These are phyloP conservation scores for Hirtodrosophila trivittata DNA, from an alignment of 2,888 invertebrate genomes.

Conservation along the genomic window DNA sequence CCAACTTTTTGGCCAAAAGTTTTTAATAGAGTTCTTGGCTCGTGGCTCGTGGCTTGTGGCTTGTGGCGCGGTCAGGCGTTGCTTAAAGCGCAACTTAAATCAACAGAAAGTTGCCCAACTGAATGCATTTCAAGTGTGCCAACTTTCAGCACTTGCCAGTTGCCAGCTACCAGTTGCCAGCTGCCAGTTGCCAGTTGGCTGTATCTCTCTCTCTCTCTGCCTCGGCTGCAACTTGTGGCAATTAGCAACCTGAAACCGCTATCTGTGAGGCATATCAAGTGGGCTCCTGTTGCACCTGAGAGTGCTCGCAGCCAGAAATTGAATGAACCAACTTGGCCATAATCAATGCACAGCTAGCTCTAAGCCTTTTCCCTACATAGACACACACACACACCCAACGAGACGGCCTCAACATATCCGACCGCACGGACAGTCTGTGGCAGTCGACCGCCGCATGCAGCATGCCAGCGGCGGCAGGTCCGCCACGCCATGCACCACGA, in stretches of 20 bases:
- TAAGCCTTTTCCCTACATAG: too few species aligned
- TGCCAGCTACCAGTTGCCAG: constrained; percentile 1
- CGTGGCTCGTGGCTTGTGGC: background rate
- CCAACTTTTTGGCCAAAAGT: constrained; percentile 47
- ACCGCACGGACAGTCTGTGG: constrained; percentile 81
- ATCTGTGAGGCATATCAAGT: too few species aligned
- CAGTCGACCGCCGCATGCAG: constrained; percentile 73
- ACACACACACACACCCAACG: background rate
- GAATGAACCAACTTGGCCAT: background rate
- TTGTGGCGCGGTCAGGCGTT: constrained; percentile 15
- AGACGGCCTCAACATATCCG: constrained; percentile 80
- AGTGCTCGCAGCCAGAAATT: background rate
- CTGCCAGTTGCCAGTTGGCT: constrained; percentile 9
- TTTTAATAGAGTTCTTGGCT: constrained; percentile 60
- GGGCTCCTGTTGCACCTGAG: background rate
- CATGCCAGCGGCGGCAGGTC: constrained; percentile 61
- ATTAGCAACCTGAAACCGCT: constrained; percentile 46
- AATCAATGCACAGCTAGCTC: too few species aligned
- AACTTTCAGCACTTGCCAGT: constrained; percentile 3
- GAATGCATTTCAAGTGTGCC: constrained; percentile 1
- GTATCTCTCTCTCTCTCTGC: too few species aligned
- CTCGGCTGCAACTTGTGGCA: constrained; percentile 45
- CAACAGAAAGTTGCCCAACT: constrained; percentile 27
- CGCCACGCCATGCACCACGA: constrained; percentile 61
- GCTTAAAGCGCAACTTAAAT: constrained; percentile 62